phyloP scores from a whole-genome alignment of 2,797 vertebrate species.

The Gymnothorax reevesii region DNA sequence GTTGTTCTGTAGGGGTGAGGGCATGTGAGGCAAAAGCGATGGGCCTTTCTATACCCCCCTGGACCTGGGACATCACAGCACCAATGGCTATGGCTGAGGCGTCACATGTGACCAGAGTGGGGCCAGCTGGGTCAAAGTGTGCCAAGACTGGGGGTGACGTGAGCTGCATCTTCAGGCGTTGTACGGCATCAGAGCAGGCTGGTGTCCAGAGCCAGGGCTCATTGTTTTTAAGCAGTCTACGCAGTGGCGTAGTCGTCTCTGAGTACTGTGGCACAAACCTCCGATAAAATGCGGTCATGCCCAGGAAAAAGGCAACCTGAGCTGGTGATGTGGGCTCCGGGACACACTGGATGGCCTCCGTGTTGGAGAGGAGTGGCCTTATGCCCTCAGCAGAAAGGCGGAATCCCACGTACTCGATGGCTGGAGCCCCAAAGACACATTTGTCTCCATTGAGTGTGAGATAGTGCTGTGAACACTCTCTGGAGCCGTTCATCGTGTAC shows the following conservation, averaged over 20 bases:
- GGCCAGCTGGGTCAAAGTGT: background rate
- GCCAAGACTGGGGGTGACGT: constrained; percentile 10
- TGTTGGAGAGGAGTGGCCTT: background rate
- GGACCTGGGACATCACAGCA: too few species aligned
- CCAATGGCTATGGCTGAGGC: background rate
- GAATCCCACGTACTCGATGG: constrained; percentile 21
- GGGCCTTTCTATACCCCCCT: too few species aligned
- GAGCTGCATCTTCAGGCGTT: background rate
- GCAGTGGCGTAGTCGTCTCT: background rate
- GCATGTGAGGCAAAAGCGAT: too few species aligned
- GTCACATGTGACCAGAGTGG: background rate
- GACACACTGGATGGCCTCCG: too few species aligned
- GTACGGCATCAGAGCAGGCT: background rate
- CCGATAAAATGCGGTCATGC: constrained; percentile 18
- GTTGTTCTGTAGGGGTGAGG: too few species aligned
- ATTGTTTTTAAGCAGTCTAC: background rate
- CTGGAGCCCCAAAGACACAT: background rate
- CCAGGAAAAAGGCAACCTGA: constrained; percentile 21
- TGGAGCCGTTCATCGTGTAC: constrained; percentile 18
- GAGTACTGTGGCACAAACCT: constrained; percentile 19
- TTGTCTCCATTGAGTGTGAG: constrained; percentile 1
- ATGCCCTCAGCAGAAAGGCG: background rate
- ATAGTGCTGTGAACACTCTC: too few species aligned
- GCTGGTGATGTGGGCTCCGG: too few species aligned
- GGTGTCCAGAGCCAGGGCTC: background rate